Base-by-base conservation (phyloP, 1,140 invertebrate genomes). In the Danaus melanippus region DNA sequence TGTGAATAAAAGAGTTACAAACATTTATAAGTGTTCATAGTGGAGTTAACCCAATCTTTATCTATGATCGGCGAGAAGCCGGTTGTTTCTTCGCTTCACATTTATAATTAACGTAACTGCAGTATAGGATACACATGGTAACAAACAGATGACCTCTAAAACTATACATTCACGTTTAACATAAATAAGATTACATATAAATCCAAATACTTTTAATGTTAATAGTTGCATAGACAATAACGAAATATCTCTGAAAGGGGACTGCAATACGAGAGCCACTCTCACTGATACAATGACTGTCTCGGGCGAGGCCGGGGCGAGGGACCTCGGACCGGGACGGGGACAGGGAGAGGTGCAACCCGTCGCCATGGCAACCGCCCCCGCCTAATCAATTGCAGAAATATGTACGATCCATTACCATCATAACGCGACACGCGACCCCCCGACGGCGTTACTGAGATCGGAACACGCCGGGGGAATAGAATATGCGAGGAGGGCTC, bases 301-400 rank as follows among this genome's bases (percentile, higher is more conserved):
- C 62, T 56, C 53, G 58, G 56, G 49, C 46, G 46, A 50, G 50
- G 49, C 44, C 15, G 48, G 49, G 44, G 50, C 9, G 57, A 42
- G 15, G 56, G 46, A 57, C 43, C 48, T 43, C 15, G 54, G 44
- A 46, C 53, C 50, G 50, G 62, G 41, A 17, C 11, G 59, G 61
- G 60, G 58, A 51, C 52, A 53, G 66, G 60, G 53, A 62, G 49
- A 42, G 47, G 56, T 74, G 76, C 77, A 76, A 68, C 66, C 67
- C 71, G 74, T 85, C 60, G 62, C 75, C 76, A 86, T 86, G 71
- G 74, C 77, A 75, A 85, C 80, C 82, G 79, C 79, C 80, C 82
- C 82, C 79, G 82, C 75, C 82, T 86, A 86, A 86, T 86, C 82
- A 86, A 86, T 86, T 86, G 83, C 83, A 86, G 80, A 84, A 86